phyloP scores from a whole-genome alignment of 2,113 vertebrate species.

The Enhydra lutris region DNA sequence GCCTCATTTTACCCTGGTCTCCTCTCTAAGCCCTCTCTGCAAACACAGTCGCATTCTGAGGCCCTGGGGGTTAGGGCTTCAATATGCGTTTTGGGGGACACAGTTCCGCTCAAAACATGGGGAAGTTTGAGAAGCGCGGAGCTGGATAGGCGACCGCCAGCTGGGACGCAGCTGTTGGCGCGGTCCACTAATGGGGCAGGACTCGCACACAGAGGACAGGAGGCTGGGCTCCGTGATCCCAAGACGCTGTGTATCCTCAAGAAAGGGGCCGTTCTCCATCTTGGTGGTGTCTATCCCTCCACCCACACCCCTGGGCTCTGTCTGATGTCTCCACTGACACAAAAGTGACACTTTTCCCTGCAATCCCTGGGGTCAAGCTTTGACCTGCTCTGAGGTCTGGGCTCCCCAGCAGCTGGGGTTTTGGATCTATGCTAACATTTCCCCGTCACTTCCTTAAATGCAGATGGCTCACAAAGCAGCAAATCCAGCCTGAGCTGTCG shows the following conservation, averaged over 20 bases:
- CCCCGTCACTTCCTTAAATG: not conserved
- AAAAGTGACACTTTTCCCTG: not conserved
- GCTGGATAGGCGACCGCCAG: fast-evolving
- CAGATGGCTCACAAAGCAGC: fast-evolving
- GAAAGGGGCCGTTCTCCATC: fast-evolving
- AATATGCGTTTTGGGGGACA: not conserved
- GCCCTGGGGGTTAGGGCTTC: too few relatives aligned
- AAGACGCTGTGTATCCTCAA: fast-evolving
- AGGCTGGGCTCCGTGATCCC: not conserved
- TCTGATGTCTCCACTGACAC: not conserved
- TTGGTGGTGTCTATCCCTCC: fast-evolving
- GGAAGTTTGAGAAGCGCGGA: not conserved
- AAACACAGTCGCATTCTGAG: fast-evolving
- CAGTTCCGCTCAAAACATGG: fast-evolving
- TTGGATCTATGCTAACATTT: not conserved
- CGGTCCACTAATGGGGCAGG: too few relatives aligned
- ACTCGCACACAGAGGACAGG: fast-evolving
- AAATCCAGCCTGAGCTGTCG: fast-evolving
- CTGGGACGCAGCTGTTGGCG: fast-evolving
- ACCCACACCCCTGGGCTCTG: fast-evolving
- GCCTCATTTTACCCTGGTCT: fast-evolving
- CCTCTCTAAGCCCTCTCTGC: not conserved
- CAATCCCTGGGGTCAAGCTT: fast-evolving
- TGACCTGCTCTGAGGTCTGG: fast-evolving
- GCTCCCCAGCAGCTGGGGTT: not conserved